These are phyloP conservation scores for Falco berigora DNA, from an alignment of 2,797 vertebrate species.

Conservation along the genomic window DNA sequence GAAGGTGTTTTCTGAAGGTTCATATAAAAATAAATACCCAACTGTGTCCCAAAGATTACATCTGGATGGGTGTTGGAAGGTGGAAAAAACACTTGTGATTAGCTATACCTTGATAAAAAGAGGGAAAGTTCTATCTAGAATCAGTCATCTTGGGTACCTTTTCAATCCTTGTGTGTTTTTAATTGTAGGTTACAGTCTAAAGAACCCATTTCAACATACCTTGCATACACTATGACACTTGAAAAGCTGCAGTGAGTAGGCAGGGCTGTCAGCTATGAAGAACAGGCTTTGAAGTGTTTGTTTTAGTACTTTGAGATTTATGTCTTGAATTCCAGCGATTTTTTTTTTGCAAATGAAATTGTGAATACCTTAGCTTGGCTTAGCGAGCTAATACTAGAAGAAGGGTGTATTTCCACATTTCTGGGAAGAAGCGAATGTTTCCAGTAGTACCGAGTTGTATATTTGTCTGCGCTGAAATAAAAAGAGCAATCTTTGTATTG, in stretches of 20 bases:
- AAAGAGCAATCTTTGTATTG: not conserved
- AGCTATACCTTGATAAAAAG: not conserved
- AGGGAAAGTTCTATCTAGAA: not conserved
- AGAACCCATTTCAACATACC: constrained; percentile 27
- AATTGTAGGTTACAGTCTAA: constrained; percentile 19
- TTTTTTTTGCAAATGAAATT: constrained; percentile 10
- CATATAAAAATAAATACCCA: not conserved
- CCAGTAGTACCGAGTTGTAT: not conserved
- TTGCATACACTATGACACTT: not conserved
- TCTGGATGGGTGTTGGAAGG: not conserved
- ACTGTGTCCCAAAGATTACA: not conserved
- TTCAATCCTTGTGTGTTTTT: not conserved
- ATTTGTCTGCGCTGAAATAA: not conserved
- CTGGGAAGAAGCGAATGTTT: not conserved
- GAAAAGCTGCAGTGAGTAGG: constrained; percentile 33
- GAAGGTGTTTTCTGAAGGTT: not conserved
- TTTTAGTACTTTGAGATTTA: constrained; percentile 34
- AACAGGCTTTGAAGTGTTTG: constrained; percentile 33
- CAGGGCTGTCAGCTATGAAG: not conserved
- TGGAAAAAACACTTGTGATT: not conserved
- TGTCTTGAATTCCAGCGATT: constrained; percentile 5
- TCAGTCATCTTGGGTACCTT: not conserved
- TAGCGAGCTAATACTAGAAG: not conserved
- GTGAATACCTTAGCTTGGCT: not conserved
- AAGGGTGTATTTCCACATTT: not conserved